Evolutionary conservation across 1,140 invertebrate genomes (phyloP), one percentile per base, ranked within the genome.

Genomic region (Zaprionus africanus): DNA sequence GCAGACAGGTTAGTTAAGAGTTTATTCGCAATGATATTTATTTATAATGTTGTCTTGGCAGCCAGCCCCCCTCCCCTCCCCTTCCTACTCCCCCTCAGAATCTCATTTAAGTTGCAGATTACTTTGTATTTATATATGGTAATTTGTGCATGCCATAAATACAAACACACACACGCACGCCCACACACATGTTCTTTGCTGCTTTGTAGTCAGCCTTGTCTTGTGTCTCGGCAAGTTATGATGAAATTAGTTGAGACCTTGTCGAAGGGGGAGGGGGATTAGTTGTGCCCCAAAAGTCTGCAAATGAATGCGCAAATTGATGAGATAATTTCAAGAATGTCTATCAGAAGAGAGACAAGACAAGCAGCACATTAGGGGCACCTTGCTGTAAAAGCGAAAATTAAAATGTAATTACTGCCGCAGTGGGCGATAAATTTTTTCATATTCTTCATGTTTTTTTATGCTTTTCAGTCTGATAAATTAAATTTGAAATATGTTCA

Each of bases 1-100:
- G 84, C 81, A 88, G 85, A 88, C 84, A 90, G 85, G 84, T 88
- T 90, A 84, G 84, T 88, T 78, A 66, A 76, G 81, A 88, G 84
- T 88, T 87, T 88, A 78, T 84, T 88, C 88, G 76, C 81, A 90
- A 88, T 88, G 79, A 84, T 88, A 88, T 88, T 88, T 88, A 88
- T 84, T 88, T 90, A 88, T 88, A 81, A 90, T 81, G 76, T 62
- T 71, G 74, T 76, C 81, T 72, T 75, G 53, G 7, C 41, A 46
- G 41, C n/a, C 17, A 6, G 1, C 7, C n/a, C 13, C 7, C 36
- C 13, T n/a, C n/a, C 6, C 3, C n/a, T 2, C 3, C 2, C 15
- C 15, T 6, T 5, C 41, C 26, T 7, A 28, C 28, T 54, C 54
- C 68, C 49, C 15, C 15, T 6, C 57, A 54, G 59, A 80, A 83